A percentile compares a stretch with the other conserved stretches of the same genome.
These are phyloP conservation scores for Ips nitidus DNA, from an alignment of 1,140 invertebrate species.

Conservation along the genomic window DNA sequence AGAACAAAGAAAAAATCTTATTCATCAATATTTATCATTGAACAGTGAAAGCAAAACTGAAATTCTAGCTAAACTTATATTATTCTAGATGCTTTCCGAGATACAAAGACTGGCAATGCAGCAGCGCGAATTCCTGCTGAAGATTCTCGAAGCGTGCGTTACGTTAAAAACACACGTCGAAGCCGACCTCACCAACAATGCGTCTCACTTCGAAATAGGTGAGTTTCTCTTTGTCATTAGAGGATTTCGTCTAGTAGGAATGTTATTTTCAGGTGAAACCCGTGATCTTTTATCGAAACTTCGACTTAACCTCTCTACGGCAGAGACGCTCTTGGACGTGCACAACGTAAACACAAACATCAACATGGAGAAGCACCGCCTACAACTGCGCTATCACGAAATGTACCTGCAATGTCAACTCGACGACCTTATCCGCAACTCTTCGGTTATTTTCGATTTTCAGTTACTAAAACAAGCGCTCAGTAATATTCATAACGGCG, in stretches of 20 bases:
- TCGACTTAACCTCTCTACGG: slow-evolving; percentile 59
- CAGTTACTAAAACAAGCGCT: slow-evolving; percentile 65
- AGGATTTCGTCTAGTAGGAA: neutral
- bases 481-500: slow-evolving; percentile 60
- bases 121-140: slow-evolving; percentile 69
- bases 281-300: slow-evolving; percentile 64
- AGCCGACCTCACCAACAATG: slow-evolving; percentile 67
- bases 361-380: slow-evolving; percentile 62
- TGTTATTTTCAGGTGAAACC: slow-evolving; percentile 55
- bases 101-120: slow-evolving; percentile 65
- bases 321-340: slow-evolving; percentile 60
- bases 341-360: slow-evolving; percentile 60
- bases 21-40: too few relatives aligned
- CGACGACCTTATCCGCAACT: slow-evolving; percentile 69
- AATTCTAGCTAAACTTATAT: too few relatives aligned
- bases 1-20: too few relatives aligned
- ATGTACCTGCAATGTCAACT: slow-evolving; percentile 72
- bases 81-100: slow-evolving; percentile 57
- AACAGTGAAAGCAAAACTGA: too few relatives aligned
- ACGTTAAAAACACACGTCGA: slow-evolving; percentile 72
- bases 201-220: slow-evolving; percentile 62
- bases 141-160: slow-evolving; percentile 72
- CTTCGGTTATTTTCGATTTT: slow-evolving; percentile 66
- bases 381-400: slow-evolving; percentile 69
- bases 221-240: neutral